These are phyloP conservation scores for Danio jaintianensis DNA, from an alignment of 2,797 vertebrate genomes.

Conservation along the genomic window DNA sequence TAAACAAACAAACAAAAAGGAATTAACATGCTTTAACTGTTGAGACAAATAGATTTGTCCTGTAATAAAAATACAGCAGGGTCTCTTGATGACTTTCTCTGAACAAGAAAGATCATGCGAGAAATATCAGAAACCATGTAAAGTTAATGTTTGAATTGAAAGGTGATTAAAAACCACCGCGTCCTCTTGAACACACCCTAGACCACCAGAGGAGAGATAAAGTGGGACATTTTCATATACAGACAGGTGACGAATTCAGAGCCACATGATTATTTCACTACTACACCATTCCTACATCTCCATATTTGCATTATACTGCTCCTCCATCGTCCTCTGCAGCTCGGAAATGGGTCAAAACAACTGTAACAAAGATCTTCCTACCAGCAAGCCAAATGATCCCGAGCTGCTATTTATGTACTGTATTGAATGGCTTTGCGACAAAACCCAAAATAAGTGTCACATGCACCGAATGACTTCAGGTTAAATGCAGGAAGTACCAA, in stretches of 20 bases:
- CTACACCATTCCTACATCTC: neutral
- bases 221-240: neutral
- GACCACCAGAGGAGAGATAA: neutral
- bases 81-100: neutral
- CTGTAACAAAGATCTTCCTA: neutral
- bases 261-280: neutral
- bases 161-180: neutral
- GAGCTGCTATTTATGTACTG: neutral
- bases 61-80: neutral
- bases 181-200: neutral
- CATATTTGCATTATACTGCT: neutral
- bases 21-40: neutral
- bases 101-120: neutral
- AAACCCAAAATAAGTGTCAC: slow-evolving; percentile 10
- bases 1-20: neutral
- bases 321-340: neutral
- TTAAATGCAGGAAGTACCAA: neutral
- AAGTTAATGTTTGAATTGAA: neutral
- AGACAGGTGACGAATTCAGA: neutral
- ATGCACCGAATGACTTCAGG: neutral
- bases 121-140: neutral
- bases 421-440: neutral
- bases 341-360: slow-evolving; percentile 13
- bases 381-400: neutral
- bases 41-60: neutral